Conservation (phyloP, 2,888 invertebrate genomes). For the Megastigmus dorsalis region DNA sequence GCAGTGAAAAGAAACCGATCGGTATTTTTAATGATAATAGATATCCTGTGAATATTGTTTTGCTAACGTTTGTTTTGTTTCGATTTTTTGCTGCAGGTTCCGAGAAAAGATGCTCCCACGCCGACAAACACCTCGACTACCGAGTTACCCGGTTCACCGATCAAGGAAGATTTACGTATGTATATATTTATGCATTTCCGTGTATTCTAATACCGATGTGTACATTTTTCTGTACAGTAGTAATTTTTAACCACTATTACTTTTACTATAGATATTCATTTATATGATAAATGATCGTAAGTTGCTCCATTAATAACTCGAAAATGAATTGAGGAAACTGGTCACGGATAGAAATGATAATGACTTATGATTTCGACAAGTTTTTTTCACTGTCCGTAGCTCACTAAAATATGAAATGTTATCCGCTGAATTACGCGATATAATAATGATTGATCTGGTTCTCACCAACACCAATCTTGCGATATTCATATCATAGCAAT, state of each 20-base stretch:
- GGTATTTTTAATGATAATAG: neutral
- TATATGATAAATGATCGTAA: neutral
- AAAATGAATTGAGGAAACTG: no score
- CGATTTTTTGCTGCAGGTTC: constrained; percentile 58
- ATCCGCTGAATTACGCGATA: no score
- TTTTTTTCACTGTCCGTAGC: no score
- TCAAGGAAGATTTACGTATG: constrained; percentile 72
- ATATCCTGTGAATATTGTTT: neutral
- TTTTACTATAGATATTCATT: neutral
- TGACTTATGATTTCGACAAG: no score
- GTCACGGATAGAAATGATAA: no score
- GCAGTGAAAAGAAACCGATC: no score
- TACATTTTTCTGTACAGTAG: neutral
- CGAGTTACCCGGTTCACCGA: constrained; percentile 61
- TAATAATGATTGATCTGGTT: no score
- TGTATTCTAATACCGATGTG: neutral
- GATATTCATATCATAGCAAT: no score
- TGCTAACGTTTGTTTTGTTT: neutral
- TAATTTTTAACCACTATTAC: neutral
- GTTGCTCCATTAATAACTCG: neutral
- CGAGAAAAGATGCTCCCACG: constrained; percentile 55
- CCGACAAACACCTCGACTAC: constrained; percentile 41
- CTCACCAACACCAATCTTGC: no score
- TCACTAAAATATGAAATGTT: no score
- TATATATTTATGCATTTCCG: no score